A percentile compares a stretch with the other conserved stretches of the same genome.
Evolutionary conservation across 2,113 vertebrate genomes (phyloP).

Genomic region (Stictonetta naevosa): DNA sequence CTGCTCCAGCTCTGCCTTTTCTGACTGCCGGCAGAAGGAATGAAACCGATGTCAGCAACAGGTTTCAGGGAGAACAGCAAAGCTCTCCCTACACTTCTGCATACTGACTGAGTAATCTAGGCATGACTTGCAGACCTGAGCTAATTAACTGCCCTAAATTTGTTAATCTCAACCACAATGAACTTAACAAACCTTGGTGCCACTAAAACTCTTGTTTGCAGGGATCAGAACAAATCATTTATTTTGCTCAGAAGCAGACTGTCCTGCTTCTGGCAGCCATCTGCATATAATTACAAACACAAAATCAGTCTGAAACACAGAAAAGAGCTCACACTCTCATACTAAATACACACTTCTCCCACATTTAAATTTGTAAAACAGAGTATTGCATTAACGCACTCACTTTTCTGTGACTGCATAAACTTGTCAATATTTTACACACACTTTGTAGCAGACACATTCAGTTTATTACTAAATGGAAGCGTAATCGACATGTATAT

Average conservation of each 20-base stretch:
- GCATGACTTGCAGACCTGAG: background rate
- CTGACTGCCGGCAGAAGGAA: background rate
- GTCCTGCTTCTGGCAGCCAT: background rate
- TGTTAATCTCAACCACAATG: background rate
- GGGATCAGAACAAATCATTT: background rate
- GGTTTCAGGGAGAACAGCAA: background rate
- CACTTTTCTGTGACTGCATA: background rate
- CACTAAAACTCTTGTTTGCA: fast-evolving
- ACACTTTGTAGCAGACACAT: background rate
- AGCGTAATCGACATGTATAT: background rate
- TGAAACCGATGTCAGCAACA: background rate
- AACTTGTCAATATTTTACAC: background rate
- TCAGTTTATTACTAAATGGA: background rate
- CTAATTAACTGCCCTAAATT: constrained; percentile 23
- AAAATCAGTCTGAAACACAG: background rate
- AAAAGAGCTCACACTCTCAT: background rate
- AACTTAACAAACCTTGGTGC: background rate
- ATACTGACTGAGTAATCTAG: background rate
- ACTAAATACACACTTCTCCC: background rate
- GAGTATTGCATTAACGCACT: background rate
- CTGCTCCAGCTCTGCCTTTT: background rate
- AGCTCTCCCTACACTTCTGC: background rate
- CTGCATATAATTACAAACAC: background rate
- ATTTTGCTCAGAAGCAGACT: background rate
- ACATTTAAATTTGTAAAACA: background rate